These are phyloP conservation scores for Microcebus tavaratra DNA, from an alignment of 2,113 vertebrate species.

Conservation along the genomic window DNA sequence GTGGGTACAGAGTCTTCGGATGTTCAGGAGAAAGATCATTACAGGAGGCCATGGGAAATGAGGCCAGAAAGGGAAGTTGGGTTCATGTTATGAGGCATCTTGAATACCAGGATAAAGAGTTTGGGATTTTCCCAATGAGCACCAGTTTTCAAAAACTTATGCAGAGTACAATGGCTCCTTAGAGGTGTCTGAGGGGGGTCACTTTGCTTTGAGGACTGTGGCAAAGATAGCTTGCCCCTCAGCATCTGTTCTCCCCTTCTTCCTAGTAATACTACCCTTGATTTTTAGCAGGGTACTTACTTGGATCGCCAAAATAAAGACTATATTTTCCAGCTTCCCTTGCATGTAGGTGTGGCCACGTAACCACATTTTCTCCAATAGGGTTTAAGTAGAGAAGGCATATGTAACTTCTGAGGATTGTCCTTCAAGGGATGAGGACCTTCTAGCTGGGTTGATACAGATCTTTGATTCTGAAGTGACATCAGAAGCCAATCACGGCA, in stretches of 20 bases:
- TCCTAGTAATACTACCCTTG: not conserved
- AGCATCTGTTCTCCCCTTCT: not conserved
- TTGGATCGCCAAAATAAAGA: not conserved
- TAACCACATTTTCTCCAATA: not conserved
- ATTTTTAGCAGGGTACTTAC: not conserved
- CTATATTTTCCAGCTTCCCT: not conserved
- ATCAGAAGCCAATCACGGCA: not conserved
- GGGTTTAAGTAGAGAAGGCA: not conserved
- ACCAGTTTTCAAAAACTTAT: not conserved
- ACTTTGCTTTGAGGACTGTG: not conserved
- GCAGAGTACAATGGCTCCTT: not conserved
- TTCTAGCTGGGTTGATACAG: not conserved
- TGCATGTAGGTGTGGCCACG: not conserved
- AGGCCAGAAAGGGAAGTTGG: not conserved
- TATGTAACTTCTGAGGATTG: not conserved
- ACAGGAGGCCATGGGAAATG: not conserved
- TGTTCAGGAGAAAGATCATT: not conserved
- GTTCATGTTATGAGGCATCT: not conserved
- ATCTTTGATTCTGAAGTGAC: constrained; percentile 29
- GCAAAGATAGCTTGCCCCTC: not conserved
- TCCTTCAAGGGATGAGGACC: not conserved
- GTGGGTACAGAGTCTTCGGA: not conserved
- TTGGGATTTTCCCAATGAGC: not conserved
- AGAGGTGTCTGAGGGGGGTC: not conserved
- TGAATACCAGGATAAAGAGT: constrained; percentile 18